Evolutionary conservation across 2,113 vertebrate species (phyloP).

Genomic region (Mobula hypostoma): DNA sequence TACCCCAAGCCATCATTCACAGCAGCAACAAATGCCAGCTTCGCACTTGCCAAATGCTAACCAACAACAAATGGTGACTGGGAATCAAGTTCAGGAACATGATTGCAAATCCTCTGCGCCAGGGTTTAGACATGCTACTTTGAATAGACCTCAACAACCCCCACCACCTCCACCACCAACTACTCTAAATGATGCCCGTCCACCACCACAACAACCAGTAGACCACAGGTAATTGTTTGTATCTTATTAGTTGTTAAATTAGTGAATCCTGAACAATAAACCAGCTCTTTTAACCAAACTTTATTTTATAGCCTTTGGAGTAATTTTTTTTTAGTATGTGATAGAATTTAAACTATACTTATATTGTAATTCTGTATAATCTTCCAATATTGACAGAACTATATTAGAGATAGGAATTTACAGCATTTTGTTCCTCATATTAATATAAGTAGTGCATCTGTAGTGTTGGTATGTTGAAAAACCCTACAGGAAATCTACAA

Average conservation of each 20-base stretch:
- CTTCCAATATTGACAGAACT: not conserved
- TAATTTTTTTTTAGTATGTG: not conserved
- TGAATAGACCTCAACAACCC: conserved; percentile 81
- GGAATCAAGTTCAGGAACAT: conserved; percentile 63
- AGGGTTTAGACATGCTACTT: conserved; percentile 70
- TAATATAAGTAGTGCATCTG: not conserved
- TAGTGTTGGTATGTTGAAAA: not conserved
- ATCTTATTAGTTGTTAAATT: not conserved
- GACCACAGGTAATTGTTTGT: conserved; percentile 73
- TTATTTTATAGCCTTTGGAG: not conserved
- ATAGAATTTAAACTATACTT: not conserved
- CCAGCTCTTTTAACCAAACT: not conserved
- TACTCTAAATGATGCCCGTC: conserved; percentile 65
- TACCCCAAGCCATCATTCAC: conserved; percentile 75
- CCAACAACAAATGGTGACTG: conserved; percentile 50
- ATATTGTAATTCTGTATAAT: not conserved
- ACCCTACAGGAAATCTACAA: not conserved
- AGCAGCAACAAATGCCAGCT: conserved; percentile 63
- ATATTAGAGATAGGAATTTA: not conserved
- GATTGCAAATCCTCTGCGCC: conserved; percentile 72
- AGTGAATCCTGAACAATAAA: not conserved
- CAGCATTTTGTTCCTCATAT: not conserved
- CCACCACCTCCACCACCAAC: conserved; percentile 77
- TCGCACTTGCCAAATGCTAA: conserved; percentile 55
- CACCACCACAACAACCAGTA: conserved; percentile 60